phyloP scores from a whole-genome alignment of 2,113 vertebrate species.

The Dicaeum eximium region DNA sequence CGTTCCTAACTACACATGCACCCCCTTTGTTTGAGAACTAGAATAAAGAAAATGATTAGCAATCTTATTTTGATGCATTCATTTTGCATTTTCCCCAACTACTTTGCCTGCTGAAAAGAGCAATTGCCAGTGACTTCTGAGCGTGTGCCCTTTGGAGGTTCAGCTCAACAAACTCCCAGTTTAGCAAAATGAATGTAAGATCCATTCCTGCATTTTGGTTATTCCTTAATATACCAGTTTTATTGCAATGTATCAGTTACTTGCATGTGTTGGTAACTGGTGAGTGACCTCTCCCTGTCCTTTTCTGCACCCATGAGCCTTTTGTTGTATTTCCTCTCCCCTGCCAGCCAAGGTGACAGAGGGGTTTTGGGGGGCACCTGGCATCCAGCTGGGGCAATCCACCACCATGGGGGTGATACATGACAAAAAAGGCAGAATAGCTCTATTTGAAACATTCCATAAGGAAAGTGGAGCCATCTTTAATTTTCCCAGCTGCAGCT shows the following conservation, averaged over 20 bases:
- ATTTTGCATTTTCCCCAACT: neutral
- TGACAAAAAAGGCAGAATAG: neutral
- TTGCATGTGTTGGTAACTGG: too few species aligned
- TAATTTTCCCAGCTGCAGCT: neutral
- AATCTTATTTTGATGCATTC: neutral
- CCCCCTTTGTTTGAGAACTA: neutral
- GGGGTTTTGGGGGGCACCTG: neutral
- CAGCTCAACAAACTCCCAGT: neutral
- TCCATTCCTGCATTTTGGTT: neutral
- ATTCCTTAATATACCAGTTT: neutral
- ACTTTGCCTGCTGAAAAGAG: neutral
- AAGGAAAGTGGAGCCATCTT: neutral
- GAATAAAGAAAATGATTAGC: neutral
- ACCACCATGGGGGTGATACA: accelerated
- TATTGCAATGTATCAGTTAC: neutral
- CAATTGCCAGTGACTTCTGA: neutral
- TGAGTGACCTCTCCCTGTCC: neutral
- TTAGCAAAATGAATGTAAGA: neutral
- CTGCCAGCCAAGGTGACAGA: neutral
- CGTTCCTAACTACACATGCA: neutral
- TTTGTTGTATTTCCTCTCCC: neutral
- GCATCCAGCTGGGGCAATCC: neutral
- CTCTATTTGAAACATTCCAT: neutral
- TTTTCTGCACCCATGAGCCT: neutral
- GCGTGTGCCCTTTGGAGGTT: neutral